Conservation (phyloP, 2,113 vertebrate genomes). For the Prochilodus magdalenae region DNA sequence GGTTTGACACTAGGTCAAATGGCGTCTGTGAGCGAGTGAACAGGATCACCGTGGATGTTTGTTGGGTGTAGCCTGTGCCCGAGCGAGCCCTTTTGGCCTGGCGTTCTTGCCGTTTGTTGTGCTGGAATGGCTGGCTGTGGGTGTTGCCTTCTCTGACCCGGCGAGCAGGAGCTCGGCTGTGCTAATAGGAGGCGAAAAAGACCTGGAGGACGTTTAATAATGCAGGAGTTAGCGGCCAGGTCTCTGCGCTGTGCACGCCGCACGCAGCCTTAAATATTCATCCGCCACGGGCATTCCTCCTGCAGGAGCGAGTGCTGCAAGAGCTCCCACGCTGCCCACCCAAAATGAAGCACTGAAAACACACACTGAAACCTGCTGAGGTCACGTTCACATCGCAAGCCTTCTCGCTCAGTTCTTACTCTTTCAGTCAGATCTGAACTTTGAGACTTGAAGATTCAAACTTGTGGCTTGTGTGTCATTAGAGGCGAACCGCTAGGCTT, state of each 20-base stretch:
- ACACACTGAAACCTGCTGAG: not conserved
- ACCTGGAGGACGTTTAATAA: slow-evolving; percentile 48
- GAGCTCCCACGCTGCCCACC: not conserved
- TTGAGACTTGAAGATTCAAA: not conserved
- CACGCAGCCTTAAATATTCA: slow-evolving; percentile 57
- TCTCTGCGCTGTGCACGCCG: slow-evolving; percentile 11
- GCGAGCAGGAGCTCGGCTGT: not conserved
- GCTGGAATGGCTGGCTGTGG: not conserved
- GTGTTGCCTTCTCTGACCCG: slow-evolving; percentile 13
- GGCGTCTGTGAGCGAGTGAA: not conserved
- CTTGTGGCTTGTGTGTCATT: no score
- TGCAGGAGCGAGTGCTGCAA: not conserved
- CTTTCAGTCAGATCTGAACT: not conserved
- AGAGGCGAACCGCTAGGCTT: no score
- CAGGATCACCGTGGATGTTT: not conserved
- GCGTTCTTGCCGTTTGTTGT: not conserved
- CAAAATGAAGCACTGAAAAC: slow-evolving; percentile 29
- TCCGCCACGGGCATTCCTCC: slow-evolving; percentile 48
- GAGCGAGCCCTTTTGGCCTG: not conserved
- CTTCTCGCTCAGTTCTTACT: no score
- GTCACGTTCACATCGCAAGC: not conserved
- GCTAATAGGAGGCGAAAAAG: slow-evolving; percentile 4
- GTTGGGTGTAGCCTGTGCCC: not conserved
- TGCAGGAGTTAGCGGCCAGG: slow-evolving; percentile 48
- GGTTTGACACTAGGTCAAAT: not conserved